Conservation (phyloP, 2,113 vertebrate genomes). For the Electrona antarctica region DNA sequence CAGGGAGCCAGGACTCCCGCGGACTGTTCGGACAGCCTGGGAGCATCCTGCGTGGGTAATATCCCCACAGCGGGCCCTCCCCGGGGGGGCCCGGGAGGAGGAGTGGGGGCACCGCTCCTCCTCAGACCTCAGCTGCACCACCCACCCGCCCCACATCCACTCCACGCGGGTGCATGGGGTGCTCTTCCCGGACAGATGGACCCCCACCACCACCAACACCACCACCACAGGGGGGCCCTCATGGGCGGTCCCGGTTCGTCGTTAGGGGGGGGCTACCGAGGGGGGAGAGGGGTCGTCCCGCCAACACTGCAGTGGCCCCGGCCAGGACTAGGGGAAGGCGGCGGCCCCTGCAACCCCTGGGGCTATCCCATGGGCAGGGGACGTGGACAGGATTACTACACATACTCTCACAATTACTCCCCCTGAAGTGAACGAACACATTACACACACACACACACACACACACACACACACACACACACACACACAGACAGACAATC, state of each 20-base stretch:
- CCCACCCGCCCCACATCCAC: constrained; percentile 45
- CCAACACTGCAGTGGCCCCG: constrained; percentile 70
- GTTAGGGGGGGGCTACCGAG: constrained; percentile 70
- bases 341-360: constrained; percentile 68
- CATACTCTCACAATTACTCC: constrained; percentile 72
- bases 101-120: too few species aligned
- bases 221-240: constrained; percentile 38
- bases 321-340: constrained; percentile 65
- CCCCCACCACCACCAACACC: constrained; percentile 1
- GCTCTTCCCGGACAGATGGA: constrained; percentile 64
- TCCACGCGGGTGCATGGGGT: constrained; percentile 52
- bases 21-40: constrained; percentile 63
- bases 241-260: constrained; percentile 65
- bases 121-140: constrained; percentile 57
- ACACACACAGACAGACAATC: constrained; percentile 74
- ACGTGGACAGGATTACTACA: constrained; percentile 69
- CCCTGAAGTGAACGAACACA: constrained; percentile 45
- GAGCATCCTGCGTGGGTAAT: constrained; percentile 31
- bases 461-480: too few species aligned
- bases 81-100: constrained; percentile 55
- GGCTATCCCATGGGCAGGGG: constrained; percentile 73
- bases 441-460: too few species aligned
- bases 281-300: constrained; percentile 65
- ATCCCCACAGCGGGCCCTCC: constrained; percentile 47
- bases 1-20: constrained; percentile 72